These are phyloP conservation scores for Dascillus cervinus DNA, from an alignment of 2,888 invertebrate genomes.

Conservation along the genomic window DNA sequence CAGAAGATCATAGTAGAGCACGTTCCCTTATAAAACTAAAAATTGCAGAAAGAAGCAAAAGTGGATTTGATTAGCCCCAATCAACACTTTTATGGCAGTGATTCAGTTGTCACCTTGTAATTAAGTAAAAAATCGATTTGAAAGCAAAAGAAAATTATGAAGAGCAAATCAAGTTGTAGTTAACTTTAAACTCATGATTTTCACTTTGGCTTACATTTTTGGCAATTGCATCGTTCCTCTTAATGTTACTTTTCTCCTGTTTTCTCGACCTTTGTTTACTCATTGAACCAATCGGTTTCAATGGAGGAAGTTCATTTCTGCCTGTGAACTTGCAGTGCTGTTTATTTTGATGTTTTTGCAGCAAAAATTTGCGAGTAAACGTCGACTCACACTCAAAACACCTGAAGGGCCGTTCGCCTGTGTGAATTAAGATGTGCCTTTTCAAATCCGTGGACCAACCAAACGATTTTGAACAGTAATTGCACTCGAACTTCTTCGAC, in stretches of 20 bases:
- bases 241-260: conserved; percentile 23
- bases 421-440: conserved; percentile 40
- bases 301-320: conserved; percentile 21
- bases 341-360: conserved; percentile 38
- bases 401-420: conserved; percentile 39
- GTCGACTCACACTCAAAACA: conserved; percentile 35
- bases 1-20: too few relatives aligned
- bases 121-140: neutral
- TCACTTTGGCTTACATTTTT: conserved; percentile 14
- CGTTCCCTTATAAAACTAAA: too few relatives aligned
- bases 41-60: too few relatives aligned
- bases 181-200: conserved; percentile 5
- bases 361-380: conserved; percentile 40
- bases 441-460: conserved; percentile 43
- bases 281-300: conserved; percentile 23
- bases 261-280: conserved; percentile 19
- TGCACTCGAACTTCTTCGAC: conserved; percentile 33
- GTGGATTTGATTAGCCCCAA: too few relatives aligned
- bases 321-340: conserved; percentile 24
- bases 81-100: too few relatives aligned
- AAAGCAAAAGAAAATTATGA: conserved; percentile 1
- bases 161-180: conserved; percentile 12
- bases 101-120: too few relatives aligned
- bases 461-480: conserved; percentile 36
- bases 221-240: conserved; percentile 16